Evolutionary conservation across 2,888 invertebrate genomes (phyloP), one percentile per base, ranked within the genome.

Genomic region (Acholoe squamosa): DNA sequence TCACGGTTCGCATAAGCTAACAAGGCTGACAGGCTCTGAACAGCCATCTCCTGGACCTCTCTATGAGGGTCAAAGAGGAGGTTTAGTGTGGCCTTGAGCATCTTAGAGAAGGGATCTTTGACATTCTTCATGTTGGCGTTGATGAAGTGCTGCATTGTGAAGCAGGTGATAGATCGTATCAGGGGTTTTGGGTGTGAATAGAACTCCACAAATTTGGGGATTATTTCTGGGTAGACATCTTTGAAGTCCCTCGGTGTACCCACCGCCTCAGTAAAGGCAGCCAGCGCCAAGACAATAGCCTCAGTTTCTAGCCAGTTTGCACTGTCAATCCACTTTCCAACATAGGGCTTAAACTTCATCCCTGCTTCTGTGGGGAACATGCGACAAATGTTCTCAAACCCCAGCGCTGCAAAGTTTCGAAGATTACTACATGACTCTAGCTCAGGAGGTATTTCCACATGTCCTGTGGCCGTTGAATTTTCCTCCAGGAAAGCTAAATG

Each of bases 131-230:
- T 56, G 12, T 67, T 54, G 19, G 89, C 28, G 56, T 92, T 92
- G 71, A 92, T 88, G 71, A 92, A 92, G 10, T 91, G 91, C 61
- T 91, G 92, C 91, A 92, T 91, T 0, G 91, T 67, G 54, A 92
- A 92, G 77, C 92, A 92, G 25, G 92, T 90, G 43, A 92, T 92
- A 52, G 92, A 54, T 16, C 92, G 89, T 14, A 92, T 90, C 5
- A 92, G 91, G 7, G 92, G 91, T 54, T 92, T 67, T 12, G 61
- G 80, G 67, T 92, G 90, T 22, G 90, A 67, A 67, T 91, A 91
- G 16, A 43, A 31, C 86, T 92, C 91, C 1, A 92, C 33, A 22
- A 92, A 56, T 43, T 76, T 56, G n/a, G 90, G 52, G 12, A 92
- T 61, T 0, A 92, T 14, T 3, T 88, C 56, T 3, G 90, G 84